These are phyloP conservation scores for Trimorus sp. DNA, from an alignment of 2,888 invertebrate genomes.

Conservation along the genomic window DNA sequence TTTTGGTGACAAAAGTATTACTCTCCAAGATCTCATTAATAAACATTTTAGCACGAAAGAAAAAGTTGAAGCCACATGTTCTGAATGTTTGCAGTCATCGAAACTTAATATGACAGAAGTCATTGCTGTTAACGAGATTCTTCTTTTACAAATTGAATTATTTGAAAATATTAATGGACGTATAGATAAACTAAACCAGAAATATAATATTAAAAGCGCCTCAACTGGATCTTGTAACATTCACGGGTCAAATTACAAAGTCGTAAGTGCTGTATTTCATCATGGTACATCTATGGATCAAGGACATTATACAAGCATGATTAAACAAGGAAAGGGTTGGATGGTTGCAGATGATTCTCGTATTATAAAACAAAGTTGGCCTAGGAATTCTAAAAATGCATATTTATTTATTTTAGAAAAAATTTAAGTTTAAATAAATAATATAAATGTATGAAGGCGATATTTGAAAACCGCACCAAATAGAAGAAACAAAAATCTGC, in stretches of 20 bases:
- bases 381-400: conserved; percentile 7
- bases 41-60: conserved; percentile 8
- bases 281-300: too few species aligned
- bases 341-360: conserved; percentile 6
- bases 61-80: conserved; percentile 4
- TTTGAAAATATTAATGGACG: conserved; percentile 6
- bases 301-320: conserved; percentile 12
- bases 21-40: conserved; percentile 20
- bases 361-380: background rate
- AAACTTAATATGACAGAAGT: conserved; percentile 21
- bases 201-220: conserved; percentile 10
- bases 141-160: conserved; percentile 11
- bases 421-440: background rate
- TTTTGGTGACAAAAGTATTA: conserved; percentile 10
- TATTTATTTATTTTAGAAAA: conserved; percentile 9
- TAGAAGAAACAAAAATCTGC: too few species aligned
- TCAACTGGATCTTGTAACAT: conserved; percentile 7
- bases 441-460: too few species aligned
- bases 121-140: conserved; percentile 5
- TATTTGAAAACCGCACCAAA: too few species aligned
- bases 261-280: conserved; percentile 14
- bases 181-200: conserved; percentile 16
- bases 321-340: background rate
- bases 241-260: conserved; percentile 7
- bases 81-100: conserved; percentile 3